phyloP scores from a whole-genome alignment of 2,113 vertebrate species.

The Bolborhynchus lineola region DNA sequence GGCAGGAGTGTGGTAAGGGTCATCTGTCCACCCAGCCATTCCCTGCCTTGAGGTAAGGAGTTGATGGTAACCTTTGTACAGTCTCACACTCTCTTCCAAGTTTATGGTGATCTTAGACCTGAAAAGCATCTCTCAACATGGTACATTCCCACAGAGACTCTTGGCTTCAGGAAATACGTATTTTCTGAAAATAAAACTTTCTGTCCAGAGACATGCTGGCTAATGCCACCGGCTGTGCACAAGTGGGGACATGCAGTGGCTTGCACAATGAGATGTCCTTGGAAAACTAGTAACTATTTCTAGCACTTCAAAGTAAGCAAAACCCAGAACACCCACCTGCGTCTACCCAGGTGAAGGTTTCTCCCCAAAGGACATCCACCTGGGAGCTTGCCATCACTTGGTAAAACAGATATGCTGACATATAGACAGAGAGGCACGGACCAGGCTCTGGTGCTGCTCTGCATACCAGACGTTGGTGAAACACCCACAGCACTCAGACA shows the following conservation, averaged over 20 bases:
- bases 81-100: accelerated
- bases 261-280: neutral
- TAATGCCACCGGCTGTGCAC: neutral
- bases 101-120: neutral
- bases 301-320: neutral
- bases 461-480: neutral
- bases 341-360: neutral
- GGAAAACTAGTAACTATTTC: neutral
- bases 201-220: neutral
- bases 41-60: neutral
- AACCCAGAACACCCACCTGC: neutral
- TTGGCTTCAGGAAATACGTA: neutral
- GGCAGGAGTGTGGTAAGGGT: neutral
- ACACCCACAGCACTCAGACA: neutral
- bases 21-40: accelerated
- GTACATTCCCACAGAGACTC: neutral
- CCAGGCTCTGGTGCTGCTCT: neutral
- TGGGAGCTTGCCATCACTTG: neutral
- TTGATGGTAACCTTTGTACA: accelerated
- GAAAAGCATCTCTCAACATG: neutral
- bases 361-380: neutral
- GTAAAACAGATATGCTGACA: neutral
- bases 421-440: neutral
- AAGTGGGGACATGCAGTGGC: neutral
- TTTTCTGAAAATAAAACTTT: neutral